Conservation (phyloP, 2,888 invertebrate genomes). For the Drosophila atroscutellata region DNA sequence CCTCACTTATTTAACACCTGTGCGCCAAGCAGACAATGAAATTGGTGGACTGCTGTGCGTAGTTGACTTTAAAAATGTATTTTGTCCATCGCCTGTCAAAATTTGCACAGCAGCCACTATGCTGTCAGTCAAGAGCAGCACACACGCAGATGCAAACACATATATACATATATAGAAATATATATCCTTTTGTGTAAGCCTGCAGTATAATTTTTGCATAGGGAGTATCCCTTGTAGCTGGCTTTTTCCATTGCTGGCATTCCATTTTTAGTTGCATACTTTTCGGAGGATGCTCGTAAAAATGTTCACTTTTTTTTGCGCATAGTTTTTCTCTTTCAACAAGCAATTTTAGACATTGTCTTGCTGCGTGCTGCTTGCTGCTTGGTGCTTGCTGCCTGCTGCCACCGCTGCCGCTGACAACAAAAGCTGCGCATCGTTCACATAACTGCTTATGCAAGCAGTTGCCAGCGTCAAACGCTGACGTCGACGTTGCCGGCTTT, state of each 20-base stretch:
- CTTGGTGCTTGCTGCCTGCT: not conserved
- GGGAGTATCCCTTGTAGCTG: constrained; percentile 19
- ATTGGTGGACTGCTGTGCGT: constrained; percentile 26
- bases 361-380: not conserved
- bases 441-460: constrained; percentile 69
- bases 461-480: constrained; percentile 42
- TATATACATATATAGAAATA: not conserved
- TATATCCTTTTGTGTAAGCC: not conserved
- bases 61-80: constrained; percentile 42
- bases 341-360: constrained; percentile 49
- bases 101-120: constrained; percentile 47
- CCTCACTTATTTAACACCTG: not conserved
- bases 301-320: constrained; percentile 32
- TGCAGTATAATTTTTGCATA: constrained; percentile 2
- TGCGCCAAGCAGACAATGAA: constrained; percentile 31
- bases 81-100: constrained; percentile 35
- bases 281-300: constrained; percentile 33
- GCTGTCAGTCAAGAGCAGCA: constrained; percentile 33
- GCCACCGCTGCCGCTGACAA: constrained; percentile 45
- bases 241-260: constrained; percentile 27
- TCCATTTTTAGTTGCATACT: constrained; percentile 45
- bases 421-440: constrained; percentile 60
- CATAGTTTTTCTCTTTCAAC: constrained; percentile 18
- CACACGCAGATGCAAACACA: constrained; percentile 8
- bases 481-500: constrained; percentile 50